Conservation (phyloP, 2,797 vertebrate species). For the Anguilla pacifica region DNA sequence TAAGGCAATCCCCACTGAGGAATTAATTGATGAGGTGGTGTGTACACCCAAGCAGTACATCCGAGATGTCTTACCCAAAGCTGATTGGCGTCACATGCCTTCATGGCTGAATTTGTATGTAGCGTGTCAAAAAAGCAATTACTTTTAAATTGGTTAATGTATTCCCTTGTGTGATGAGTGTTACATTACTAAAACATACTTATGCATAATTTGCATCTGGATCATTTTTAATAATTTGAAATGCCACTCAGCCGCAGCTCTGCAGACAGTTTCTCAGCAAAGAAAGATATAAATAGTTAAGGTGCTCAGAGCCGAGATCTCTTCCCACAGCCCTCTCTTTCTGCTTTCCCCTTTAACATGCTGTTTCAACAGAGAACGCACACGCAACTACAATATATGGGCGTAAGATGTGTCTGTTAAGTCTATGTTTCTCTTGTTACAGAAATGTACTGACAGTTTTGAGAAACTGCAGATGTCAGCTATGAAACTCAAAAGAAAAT, state of each 20-base stretch:
- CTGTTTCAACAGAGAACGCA: neutral
- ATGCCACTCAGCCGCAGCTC: slow-evolving; percentile 4
- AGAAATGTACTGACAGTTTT: neutral
- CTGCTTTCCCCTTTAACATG: neutral
- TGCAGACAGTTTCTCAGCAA: neutral
- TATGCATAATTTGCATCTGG: slow-evolving; percentile 17
- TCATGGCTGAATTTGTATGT: neutral
- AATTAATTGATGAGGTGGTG: slow-evolving; percentile 1
- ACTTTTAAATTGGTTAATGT: slow-evolving; percentile 18
- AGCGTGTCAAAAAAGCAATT: slow-evolving; percentile 20
- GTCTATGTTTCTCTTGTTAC: neutral
- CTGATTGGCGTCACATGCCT: slow-evolving; percentile 2
- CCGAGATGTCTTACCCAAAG: slow-evolving; percentile 1
- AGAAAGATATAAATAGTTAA: neutral
- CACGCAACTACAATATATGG: neutral
- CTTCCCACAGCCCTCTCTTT: neutral
- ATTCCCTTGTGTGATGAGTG: slow-evolving; percentile 9
- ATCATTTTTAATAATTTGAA: slow-evolving; percentile 20
- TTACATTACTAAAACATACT: slow-evolving; percentile 12
- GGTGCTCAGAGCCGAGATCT: neutral
- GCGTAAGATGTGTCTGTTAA: neutral
- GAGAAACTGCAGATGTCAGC: neutral
- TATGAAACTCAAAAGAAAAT: neutral
- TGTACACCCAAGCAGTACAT: neutral
- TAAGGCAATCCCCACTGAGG: slow-evolving; percentile 12